Evolutionary conservation across 2,113 vertebrate genomes (phyloP), one percentile per base, ranked within the genome.

Genomic region (Loxodonta africana): DNA sequence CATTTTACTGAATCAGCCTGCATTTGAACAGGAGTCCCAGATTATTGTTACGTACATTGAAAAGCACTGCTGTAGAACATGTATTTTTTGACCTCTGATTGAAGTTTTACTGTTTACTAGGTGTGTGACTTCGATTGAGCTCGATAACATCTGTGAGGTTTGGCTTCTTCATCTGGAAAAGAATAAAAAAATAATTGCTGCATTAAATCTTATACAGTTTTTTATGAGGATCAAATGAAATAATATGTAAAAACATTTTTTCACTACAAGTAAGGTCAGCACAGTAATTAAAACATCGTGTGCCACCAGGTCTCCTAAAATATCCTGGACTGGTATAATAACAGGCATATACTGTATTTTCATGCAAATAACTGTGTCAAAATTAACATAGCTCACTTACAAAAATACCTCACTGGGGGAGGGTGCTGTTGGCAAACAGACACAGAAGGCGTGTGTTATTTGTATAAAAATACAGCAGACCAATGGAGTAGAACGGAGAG

Each of bases 141-240:
- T 78, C 77, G 81, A 57, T 77, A 80, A 83, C 6, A 65, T 65
- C 33, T 74, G 0, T 93, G n/a, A 74, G 3, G 26, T 65, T 51
- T 84, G 65, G 12, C n/a, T 83, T 88, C 9, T 83, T 91, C 44
- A 81, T 76, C 44, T 84, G 60, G 57, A 91, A 77, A 89, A 87
- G 92, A 78, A 26, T 89, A 41, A 94, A 78, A n/a, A 30, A 44
- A 91, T 65, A 95, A 71, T 57, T 84, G 71, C 46, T 91, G 21
- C 37, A 44, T 80, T 77, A 15, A 92, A 76, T 30, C 23, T 69
- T 33, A 6, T 71, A 1, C 78, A 62, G 30, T 86, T 90, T 57
- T 65, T 73, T 41, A 82, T 2, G 60, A 85, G 48, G 21, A 65
- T 76, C 46, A 92, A 62, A 76, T 90, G 78, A 90, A 46, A 48